Evolutionary conservation across 2,797 vertebrate genomes (phyloP), one percentile per base, ranked within the genome.

Genomic region (Darevskia nairensis): DNA sequence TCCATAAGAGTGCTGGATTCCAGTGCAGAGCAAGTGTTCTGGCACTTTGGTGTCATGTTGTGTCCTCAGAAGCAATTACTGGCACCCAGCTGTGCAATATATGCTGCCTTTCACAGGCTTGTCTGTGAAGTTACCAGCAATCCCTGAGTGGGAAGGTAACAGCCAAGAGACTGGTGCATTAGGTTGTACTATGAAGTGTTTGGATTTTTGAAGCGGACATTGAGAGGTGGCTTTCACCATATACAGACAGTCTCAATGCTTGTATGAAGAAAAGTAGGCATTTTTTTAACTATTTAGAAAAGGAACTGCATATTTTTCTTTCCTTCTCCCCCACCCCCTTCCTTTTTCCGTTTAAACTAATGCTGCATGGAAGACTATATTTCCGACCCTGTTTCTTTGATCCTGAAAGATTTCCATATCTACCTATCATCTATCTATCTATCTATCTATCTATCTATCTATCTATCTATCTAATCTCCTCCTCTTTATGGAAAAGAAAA

Each of bases 361-460:
- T 91, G 50, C 19, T 77, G 86, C 80, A 66, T 90, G 86, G 88
- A 39, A 6, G 88, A 88, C 41, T 69, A 13, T 1, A 25, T 50
- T 25, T 27, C 17, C 71, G 2, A 69, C 9, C 41, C 55, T 82
- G 61, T 41, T 77, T 69, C 44, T 83, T 82, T 82, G 71, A 55
- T 79, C 86, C 88, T 87, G 1, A 86, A 90, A 86, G 21, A 78
- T 86, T 91, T 13, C 17, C 86, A 90, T 92, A 64, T 46, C 44
- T 46, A 46, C 10, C 44, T 46, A 46, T 46, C 44, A 46, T 46
- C 44, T 46, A 10, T 46, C 44, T 46, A 46, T 46, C 44, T 50
- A 50, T 46, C 44, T 10, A 10, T 46, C 44, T 46, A 46, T 46
- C 44, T 46, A 50, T 50, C 44, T 46, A 10, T 46, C 44, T 46